Percentiles rank a stretch among this genome's conserved stretches.
Evolutionary conservation across 2,888 invertebrate species (phyloP).

Genomic region (Philereme transversata): DNA sequence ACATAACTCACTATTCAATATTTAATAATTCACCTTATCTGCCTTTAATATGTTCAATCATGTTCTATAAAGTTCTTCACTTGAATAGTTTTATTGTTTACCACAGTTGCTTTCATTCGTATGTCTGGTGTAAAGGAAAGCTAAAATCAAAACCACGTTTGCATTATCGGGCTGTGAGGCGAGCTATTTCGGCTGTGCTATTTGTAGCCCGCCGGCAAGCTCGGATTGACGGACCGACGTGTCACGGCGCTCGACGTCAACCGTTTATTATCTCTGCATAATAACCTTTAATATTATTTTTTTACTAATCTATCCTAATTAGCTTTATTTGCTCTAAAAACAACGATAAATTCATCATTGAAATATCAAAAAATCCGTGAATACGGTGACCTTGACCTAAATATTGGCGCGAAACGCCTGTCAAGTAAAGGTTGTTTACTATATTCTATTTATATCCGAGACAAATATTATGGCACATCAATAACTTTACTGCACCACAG

Average conservation of each 20-base stretch:
- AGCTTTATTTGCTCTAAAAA: conserved; percentile 10
- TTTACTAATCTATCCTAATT: conserved; percentile 37
- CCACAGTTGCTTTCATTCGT: conserved; percentile 33
- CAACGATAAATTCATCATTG: conserved; percentile 5
- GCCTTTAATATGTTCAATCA: conserved; percentile 8
- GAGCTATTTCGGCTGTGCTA: conserved; percentile 78
- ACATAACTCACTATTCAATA: conserved; percentile 55
- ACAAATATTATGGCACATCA: conserved; percentile 34
- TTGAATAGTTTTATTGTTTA: background rate
- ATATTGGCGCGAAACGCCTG: conserved; percentile 53
- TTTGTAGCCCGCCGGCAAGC: conserved; percentile 78
- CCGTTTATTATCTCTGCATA: conserved; percentile 57
- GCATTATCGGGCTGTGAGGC: conserved; percentile 79
- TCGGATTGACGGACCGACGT: conserved; percentile 82
- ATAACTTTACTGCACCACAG: conserved; percentile 21
- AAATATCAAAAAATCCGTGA: conserved; percentile 40
- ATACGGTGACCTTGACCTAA: conserved; percentile 78
- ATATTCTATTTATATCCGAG: conserved; percentile 44
- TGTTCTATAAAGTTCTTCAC: background rate
- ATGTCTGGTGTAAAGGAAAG: conserved; percentile 61
- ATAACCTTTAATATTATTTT: conserved; percentile 50
- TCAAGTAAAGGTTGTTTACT: conserved; percentile 48
- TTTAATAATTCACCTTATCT: conserved; percentile 26
- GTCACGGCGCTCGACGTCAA: conserved; percentile 72
- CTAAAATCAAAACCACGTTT: conserved; percentile 78